Base-by-base conservation (phyloP, 2,113 vertebrate species). In the Melospiza melodia region DNA sequence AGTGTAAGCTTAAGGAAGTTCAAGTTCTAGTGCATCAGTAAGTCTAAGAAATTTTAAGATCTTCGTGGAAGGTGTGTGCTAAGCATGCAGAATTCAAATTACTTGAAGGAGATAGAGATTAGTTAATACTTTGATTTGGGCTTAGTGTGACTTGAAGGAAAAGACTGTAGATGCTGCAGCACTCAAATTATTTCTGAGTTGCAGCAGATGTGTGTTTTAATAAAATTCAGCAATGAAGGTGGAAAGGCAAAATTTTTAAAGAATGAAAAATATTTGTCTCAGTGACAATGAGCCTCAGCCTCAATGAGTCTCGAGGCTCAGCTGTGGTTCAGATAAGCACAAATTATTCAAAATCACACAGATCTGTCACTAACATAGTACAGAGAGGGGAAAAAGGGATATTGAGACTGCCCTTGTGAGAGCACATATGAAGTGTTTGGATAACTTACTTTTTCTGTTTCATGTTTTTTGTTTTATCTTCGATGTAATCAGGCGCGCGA, bases 401-500 rank as follows among this genome's bases (percentile, higher is more conserved):
- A 43, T 75, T 87, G 63, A 89, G 94, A 94, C 54, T 93, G 84
- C 96, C 88, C 94, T 96, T 96, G 35, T 95, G 92, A 87, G 86
- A 96, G 92, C 86, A 90, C 88, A 27, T 87, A 44, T 95, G 68
- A 95, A 94, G 90, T 87, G 54, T 90, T 90, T 5, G 62, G 96
- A 97, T 97, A 96, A 97, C 95, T 94, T 97, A 95, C 92, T 88
- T 97, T 96, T 97, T 97, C 93, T 97, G 94, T 97, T 97, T 97
- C 96, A 94, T 97, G 84, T 97, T 96, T 97, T 95, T 97, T 97
- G 97, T 97, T 97, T 97, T 97, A 97, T 97, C 96, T 96, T 97
- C 51, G 18, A 97, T 96, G 90, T 94, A 96, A 97, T 97, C 58
- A 97, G 96, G 96, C 95, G 96, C 94, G 96, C 91, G 96, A 97